Conservation (phyloP, 1,140 invertebrate species). For the Lordiphosa collinella region DNA sequence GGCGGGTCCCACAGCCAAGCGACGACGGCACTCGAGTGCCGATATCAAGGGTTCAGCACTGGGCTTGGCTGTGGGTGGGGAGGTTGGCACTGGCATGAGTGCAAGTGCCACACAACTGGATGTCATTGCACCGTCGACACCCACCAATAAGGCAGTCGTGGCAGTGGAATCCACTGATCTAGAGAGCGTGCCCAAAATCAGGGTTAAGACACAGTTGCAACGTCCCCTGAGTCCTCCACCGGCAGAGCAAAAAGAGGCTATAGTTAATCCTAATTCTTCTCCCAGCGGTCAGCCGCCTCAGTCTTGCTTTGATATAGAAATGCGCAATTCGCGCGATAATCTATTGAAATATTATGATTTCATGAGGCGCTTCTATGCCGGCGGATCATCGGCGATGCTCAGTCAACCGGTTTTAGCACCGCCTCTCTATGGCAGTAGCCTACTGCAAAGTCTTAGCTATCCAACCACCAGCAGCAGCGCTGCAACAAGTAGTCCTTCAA, state of each 20-base stretch:
- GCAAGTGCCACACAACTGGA: slow-evolving; percentile 41
- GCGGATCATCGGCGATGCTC: slow-evolving; percentile 29
- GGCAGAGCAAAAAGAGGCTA: neutral
- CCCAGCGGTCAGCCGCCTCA: neutral
- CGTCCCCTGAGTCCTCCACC: slow-evolving; percentile 62
- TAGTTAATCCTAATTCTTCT: slow-evolving; percentile 5
- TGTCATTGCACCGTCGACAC: slow-evolving; percentile 4
- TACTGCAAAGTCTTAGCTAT: slow-evolving; percentile 61
- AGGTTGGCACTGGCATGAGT: slow-evolving; percentile 18
- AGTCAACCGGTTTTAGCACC: slow-evolving; percentile 66
- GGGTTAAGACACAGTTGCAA: slow-evolving; percentile 64
- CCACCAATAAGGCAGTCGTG: slow-evolving; percentile 13
- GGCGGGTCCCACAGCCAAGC: slow-evolving; percentile 59
- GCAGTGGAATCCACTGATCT: slow-evolving; percentile 6
- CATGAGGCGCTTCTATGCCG: slow-evolving; percentile 70
- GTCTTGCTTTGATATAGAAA: slow-evolving; percentile 48
- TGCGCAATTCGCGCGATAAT: slow-evolving; percentile 70
- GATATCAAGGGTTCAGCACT: slow-evolving; percentile 44
- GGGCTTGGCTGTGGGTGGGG: slow-evolving; percentile 2
- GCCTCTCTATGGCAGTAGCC: slow-evolving; percentile 65
- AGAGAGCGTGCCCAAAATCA: slow-evolving; percentile 65
- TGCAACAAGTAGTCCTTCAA: slow-evolving; percentile 2
- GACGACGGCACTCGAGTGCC: slow-evolving; percentile 64
- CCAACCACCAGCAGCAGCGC: slow-evolving; percentile 38
- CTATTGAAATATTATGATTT: slow-evolving; percentile 72